Conservation (phyloP, 2,888 invertebrate genomes). For the Lydus trimaculatus region DNA sequence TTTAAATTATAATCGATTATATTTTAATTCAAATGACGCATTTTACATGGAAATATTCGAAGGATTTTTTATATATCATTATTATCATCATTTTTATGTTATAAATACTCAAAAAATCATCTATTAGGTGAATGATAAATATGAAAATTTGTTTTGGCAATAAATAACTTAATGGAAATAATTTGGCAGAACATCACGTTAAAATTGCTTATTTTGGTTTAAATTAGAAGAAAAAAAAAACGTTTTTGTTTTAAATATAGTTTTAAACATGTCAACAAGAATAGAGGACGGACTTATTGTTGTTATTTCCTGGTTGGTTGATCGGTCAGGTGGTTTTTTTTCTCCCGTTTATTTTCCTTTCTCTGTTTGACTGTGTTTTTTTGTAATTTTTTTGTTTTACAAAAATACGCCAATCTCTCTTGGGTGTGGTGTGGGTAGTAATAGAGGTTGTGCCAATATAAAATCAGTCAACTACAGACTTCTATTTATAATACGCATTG, state of each 20-base stretch:
- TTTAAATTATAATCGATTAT: not conserved
- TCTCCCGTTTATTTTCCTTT: not conserved
- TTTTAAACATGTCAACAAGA: not conserved
- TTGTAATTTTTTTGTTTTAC: constrained; percentile 7
- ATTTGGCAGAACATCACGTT: no score
- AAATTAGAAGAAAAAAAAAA: no score
- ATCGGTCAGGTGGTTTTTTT: not conserved
- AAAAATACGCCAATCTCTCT: constrained; percentile 8
- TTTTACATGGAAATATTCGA: not conserved
- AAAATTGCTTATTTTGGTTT: no score
- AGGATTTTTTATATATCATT: not conserved
- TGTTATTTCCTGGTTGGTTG: not conserved
- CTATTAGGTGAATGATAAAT: not conserved
- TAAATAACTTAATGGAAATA: no score
- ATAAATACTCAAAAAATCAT: not conserved
- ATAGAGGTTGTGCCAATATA: not conserved
- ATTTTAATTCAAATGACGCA: not conserved
- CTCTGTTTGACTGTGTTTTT: not conserved
- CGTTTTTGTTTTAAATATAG: not conserved
- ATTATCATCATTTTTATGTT: not conserved
- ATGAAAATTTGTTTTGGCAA: no score
- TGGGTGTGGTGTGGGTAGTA: not conserved
- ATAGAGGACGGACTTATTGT: not conserved
- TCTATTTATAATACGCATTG: not conserved
- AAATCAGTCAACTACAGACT: not conserved